phyloP scores from a whole-genome alignment of 1,140 invertebrate species.

The Drosophila littoralis region DNA sequence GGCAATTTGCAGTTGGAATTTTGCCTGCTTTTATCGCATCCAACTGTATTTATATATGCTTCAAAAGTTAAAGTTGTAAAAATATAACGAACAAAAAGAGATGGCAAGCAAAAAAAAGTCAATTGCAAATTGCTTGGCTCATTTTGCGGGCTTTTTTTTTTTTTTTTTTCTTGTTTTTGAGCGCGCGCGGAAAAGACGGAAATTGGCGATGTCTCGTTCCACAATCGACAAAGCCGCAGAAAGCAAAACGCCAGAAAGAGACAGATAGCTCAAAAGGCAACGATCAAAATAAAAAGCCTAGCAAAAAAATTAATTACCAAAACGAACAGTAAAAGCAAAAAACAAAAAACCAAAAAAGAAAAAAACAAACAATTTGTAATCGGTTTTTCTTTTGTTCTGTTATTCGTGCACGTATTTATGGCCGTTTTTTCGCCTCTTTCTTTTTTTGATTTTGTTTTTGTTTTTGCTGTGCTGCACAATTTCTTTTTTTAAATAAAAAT shows the following conservation, averaged over 20 bases:
- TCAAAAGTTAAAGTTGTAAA: constrained; percentile 69
- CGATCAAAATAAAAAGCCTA: constrained; percentile 38
- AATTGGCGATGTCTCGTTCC: constrained; percentile 51
- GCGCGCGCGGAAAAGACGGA: constrained; percentile 53
- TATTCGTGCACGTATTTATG: constrained; percentile 40
- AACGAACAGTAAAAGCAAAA: constrained; percentile 36
- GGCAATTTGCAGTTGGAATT: constrained; percentile 78
- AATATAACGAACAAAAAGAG: constrained; percentile 44
- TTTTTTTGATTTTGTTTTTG: constrained; percentile 1
- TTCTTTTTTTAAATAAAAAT: too few relatives aligned
- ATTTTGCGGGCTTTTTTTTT: constrained; percentile 41
- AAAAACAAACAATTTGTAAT: constrained; percentile 38
- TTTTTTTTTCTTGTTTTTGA: neutral
- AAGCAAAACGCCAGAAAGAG: constrained; percentile 30
- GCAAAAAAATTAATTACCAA: constrained; percentile 68
- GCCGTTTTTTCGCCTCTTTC: neutral
- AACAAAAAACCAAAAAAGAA: too few relatives aligned
- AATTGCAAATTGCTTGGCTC: constrained; percentile 70
- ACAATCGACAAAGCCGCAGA: constrained; percentile 52
- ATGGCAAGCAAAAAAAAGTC: constrained; percentile 42
- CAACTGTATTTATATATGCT: constrained; percentile 36
- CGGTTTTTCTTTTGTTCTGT: constrained; percentile 47
- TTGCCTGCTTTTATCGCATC: constrained; percentile 39
- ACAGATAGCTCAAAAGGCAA: constrained; percentile 29
- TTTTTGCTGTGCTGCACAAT: constrained; percentile 14